These are phyloP conservation scores for Leptoteleia sp. DNA, from an alignment of 1,140 invertebrate species.

Conservation along the genomic window DNA sequence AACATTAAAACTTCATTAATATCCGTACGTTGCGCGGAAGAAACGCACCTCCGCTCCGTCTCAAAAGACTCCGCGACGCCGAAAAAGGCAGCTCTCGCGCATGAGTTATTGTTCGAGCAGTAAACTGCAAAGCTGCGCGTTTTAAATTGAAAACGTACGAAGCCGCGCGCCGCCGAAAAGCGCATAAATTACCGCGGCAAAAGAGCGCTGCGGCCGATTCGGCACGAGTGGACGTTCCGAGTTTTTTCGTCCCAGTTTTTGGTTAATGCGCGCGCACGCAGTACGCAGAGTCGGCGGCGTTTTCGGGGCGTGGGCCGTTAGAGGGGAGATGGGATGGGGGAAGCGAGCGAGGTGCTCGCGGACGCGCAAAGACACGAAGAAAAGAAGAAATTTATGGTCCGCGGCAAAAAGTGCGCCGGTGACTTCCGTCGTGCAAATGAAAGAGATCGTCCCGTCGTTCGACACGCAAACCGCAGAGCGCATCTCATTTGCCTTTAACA, in stretches of 20 bases:
- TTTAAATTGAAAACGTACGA: slow-evolving; percentile 54
- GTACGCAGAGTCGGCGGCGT: slow-evolving; percentile 14
- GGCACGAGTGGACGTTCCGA: slow-evolving; percentile 1
- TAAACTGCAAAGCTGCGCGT: slow-evolving; percentile 38
- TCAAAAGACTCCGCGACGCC: slow-evolving; percentile 1
- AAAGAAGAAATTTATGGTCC: slow-evolving; percentile 61
- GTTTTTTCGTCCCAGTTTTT: slow-evolving; percentile 36
- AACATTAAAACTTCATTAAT: too few species aligned
- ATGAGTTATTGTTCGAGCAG: slow-evolving; percentile 57
- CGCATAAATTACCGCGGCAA: slow-evolving; percentile 62
- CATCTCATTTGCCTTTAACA: slow-evolving; percentile 59
- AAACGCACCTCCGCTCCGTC: neutral
- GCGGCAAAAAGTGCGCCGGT: slow-evolving; percentile 45
- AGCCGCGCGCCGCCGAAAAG: slow-evolving; percentile 47
- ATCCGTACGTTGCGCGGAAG: too few species aligned
- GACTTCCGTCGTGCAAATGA: slow-evolving; percentile 64
- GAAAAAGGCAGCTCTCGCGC: too few species aligned
- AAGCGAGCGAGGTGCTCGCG: slow-evolving; percentile 11
- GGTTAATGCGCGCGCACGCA: slow-evolving; percentile 15
- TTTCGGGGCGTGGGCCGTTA: too few species aligned
- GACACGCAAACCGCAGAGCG: slow-evolving; percentile 48
- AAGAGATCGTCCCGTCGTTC: slow-evolving; percentile 42
- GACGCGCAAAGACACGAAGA: slow-evolving; percentile 46
- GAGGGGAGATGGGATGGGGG: too few species aligned
- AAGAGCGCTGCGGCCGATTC: slow-evolving; percentile 22